These are phyloP conservation scores for Etheostoma cragini DNA, from an alignment of 2,113 vertebrate species.

Conservation along the genomic window DNA sequence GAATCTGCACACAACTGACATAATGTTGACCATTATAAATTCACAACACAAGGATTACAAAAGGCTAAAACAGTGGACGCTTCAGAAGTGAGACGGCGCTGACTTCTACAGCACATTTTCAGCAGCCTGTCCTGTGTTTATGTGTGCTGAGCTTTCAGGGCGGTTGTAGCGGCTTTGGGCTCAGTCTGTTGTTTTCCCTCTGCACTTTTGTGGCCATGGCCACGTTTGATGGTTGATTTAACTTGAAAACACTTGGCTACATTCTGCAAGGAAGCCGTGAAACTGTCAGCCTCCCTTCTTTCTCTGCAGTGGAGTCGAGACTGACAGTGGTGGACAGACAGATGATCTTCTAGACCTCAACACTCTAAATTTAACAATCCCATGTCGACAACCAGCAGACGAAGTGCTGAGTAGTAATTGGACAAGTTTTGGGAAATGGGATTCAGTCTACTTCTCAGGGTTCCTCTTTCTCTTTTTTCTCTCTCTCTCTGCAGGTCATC, in stretches of 20 bases:
- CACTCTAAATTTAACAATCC: conserved; percentile 55
- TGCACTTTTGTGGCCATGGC: conserved; percentile 63
- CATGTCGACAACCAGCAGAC: conserved; percentile 53
- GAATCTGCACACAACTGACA: not conserved
- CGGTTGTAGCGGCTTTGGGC: conserved; percentile 65
- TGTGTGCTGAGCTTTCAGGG: conserved; percentile 34
- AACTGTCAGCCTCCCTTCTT: conserved; percentile 64
- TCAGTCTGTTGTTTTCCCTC: conserved; percentile 72
- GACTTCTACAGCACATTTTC: conserved; percentile 37
- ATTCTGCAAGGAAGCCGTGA: conserved; percentile 75
- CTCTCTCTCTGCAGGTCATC: conserved; percentile 25
- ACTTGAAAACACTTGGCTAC: conserved; percentile 76
- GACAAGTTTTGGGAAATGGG: conserved; percentile 45
- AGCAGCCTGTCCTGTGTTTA: conserved; percentile 48
- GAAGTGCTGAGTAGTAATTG: conserved; percentile 59
- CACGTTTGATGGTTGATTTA: conserved; percentile 85
- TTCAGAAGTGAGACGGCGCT: conserved; percentile 33
- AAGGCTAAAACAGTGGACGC: not conserved
- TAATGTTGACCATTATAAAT: conserved; percentile 13
- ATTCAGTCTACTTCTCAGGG: conserved; percentile 22
- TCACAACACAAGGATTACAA: conserved; percentile 3
- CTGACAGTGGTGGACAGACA: conserved; percentile 64
- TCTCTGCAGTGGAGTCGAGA: conserved; percentile 3
- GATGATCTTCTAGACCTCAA: conserved; percentile 64
- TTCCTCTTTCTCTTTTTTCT: not conserved